Evolutionary conservation across 2,113 vertebrate species (phyloP).

Genomic region (Phyllopteryx taeniolatus): DNA sequence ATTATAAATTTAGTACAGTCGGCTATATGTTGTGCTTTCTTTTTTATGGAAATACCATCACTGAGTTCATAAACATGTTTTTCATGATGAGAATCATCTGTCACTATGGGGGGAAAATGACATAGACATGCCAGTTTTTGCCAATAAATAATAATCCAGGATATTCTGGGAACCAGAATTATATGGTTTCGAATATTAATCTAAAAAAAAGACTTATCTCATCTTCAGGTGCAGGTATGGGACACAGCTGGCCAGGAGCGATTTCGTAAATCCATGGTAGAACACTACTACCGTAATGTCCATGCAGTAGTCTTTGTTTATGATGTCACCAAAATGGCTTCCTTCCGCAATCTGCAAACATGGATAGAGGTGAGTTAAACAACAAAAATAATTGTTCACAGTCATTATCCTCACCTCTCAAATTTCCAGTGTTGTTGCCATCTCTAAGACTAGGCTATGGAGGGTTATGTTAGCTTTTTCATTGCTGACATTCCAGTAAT

Average conservation of each 20-base stretch:
- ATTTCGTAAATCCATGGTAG: constrained; percentile 95
- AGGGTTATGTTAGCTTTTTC: not conserved
- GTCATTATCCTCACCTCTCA: not conserved
- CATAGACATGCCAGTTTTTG: not conserved
- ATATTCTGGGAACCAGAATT: not conserved
- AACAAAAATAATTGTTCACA: not conserved
- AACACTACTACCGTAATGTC: constrained; percentile 96
- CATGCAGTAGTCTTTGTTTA: constrained; percentile 96
- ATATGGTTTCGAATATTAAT: not conserved
- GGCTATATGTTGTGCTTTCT: no score
- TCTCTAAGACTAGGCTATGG: not conserved
- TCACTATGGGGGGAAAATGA: not conserved
- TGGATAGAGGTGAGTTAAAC: constrained; percentile 76
- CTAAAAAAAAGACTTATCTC: not conserved
- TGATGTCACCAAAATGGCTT: constrained; percentile 93
- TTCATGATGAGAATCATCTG: not conserved
- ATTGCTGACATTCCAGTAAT: not conserved
- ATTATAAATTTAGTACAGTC: no score
- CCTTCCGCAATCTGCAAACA: constrained; percentile 92
- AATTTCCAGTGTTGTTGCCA: not conserved
- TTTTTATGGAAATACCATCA: no score
- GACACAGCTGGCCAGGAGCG: constrained; percentile 96
- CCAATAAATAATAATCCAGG: not conserved
- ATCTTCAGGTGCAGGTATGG: constrained; percentile 90
- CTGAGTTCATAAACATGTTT: no score